These are phyloP conservation scores for Adoxophyes honmai DNA, from an alignment of 1,140 invertebrate genomes.

Conservation along the genomic window DNA sequence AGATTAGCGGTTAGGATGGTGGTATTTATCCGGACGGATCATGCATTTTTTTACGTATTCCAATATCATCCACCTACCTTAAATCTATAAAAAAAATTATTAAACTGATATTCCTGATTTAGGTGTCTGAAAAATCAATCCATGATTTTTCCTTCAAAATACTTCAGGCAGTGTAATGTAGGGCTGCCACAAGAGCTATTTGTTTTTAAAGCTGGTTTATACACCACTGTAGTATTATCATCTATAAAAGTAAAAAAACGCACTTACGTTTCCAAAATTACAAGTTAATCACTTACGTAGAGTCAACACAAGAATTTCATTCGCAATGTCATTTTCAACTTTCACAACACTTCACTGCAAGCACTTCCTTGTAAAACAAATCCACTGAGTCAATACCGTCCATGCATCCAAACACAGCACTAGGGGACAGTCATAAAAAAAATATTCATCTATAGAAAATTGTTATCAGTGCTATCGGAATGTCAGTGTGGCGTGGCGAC, in stretches of 20 bases:
- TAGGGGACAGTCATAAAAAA: slow-evolving; percentile 44
- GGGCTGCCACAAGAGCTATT: no score
- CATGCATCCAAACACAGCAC: slow-evolving; percentile 39
- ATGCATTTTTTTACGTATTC: no score
- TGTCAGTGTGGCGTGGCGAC: slow-evolving; percentile 74
- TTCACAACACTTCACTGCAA: slow-evolving; percentile 57
- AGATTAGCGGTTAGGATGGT: no score
- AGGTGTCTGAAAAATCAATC: no score
- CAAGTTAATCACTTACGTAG: slow-evolving; percentile 19
- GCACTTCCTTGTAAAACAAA: slow-evolving; percentile 25
- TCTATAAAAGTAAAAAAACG: neutral
- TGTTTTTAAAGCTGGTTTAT: no score
- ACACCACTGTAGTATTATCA: no score
- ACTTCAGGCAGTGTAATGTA: no score
- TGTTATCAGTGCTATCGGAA: slow-evolving; percentile 74
- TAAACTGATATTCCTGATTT: no score
- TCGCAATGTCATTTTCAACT: slow-evolving; percentile 37
- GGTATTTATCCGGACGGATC: no score
- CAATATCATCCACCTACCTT: no score
- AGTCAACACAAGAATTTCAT: slow-evolving; percentile 31
- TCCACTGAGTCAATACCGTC: slow-evolving; percentile 19
- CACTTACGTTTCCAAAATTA: slow-evolving; percentile 18
- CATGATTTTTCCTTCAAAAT: no score
- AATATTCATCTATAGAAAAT: slow-evolving; percentile 64
- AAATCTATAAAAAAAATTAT: no score